A percentile compares a stretch with the other conserved stretches of the same genome.
phyloP scores from a whole-genome alignment of 2,797 vertebrate genomes.

The Philypnodon macrostomus region DNA sequence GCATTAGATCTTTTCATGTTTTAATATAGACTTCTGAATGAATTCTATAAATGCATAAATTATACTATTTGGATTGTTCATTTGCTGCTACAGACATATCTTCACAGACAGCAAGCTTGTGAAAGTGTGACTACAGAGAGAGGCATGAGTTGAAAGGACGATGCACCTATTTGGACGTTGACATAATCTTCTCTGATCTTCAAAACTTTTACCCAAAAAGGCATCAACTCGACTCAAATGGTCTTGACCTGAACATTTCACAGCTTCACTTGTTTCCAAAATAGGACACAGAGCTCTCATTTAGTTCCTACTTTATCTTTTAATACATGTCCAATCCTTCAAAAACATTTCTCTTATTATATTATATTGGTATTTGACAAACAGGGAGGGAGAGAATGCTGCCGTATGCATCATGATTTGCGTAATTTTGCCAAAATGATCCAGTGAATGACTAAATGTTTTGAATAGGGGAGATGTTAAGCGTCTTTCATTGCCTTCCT shows the following conservation, averaged over 20 bases:
- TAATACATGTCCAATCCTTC: slow-evolving; percentile 44
- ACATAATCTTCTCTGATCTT: slow-evolving; percentile 14
- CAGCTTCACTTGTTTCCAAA: slow-evolving; percentile 54
- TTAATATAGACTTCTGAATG: too few relatives aligned
- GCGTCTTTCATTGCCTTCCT: slow-evolving; percentile 40
- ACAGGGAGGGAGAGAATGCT: slow-evolving; percentile 18
- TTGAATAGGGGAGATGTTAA: slow-evolving; percentile 54
- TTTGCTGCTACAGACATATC: too few relatives aligned
- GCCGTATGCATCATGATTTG: slow-evolving; percentile 49
- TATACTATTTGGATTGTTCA: too few relatives aligned
- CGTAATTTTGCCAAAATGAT: slow-evolving; percentile 50
- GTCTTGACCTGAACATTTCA: slow-evolving; percentile 37
- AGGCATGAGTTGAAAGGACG: slow-evolving; percentile 5
- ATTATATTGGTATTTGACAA: slow-evolving; percentile 37
- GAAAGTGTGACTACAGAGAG: slow-evolving; percentile 4
- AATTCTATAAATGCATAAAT: too few relatives aligned
- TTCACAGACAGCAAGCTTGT: slow-evolving; percentile 1
- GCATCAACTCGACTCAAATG: slow-evolving; percentile 27
- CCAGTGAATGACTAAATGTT: slow-evolving; percentile 57
- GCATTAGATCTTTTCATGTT: too few relatives aligned
- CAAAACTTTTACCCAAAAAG: slow-evolving; percentile 53
- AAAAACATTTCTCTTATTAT: too few relatives aligned
- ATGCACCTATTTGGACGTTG: slow-evolving; percentile 15
- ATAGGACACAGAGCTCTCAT: slow-evolving; percentile 26
- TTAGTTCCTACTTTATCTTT: slow-evolving; percentile 32